Evolutionary conservation across 2,888 invertebrate species (phyloP), one percentile per base, ranked within the genome.

Genomic region (Euplexia lucipara): DNA sequence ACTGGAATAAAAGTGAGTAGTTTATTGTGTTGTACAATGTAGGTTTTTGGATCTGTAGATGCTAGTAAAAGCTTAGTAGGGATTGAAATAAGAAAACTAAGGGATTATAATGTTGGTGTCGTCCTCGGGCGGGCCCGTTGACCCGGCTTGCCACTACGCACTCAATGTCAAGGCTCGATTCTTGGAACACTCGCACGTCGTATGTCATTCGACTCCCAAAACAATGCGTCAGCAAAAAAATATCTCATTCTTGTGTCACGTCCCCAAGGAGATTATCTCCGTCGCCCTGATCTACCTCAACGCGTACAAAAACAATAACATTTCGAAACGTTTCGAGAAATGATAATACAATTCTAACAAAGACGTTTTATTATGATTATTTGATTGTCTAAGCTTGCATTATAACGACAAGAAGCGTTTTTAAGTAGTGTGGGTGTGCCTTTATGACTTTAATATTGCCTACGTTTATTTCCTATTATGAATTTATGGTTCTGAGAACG

Each of bases 141-240:
- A 77, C 77, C 74, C 66, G 59, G 20, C 45, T 48, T 62, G 35
- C 52, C 51, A 53, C 45, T 63, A 60, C 37, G 42, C 65, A 75
- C 72, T 74, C 80, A 73, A 77, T 83, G 85, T 83, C 82, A 84
- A 78, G 81, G 75, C 81, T 68, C 62, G 74, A 75, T 84, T 83
- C 78, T 83, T 59, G 54, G 83, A 83, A 81, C 54, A 54, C 59
- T 59, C 35, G 42, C 60, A 51, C 67, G 65, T 70, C 62, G 52
- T 63, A n/a, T 81, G 74, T 70, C 60, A 74, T 86, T 83, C 69
- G 79, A 78, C 78, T 79, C 83, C 84, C 86, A 84, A 91, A 90
- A 91, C 91, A 91, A 91, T 92, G 92, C 87, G 91, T 92, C 91
- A 92, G 92, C 91, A 86, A 86, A 88, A 71, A 88, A 90, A 86